These are phyloP conservation scores for Anthophora plumipes DNA, from an alignment of 2,888 invertebrate genomes.

Conservation along the genomic window DNA sequence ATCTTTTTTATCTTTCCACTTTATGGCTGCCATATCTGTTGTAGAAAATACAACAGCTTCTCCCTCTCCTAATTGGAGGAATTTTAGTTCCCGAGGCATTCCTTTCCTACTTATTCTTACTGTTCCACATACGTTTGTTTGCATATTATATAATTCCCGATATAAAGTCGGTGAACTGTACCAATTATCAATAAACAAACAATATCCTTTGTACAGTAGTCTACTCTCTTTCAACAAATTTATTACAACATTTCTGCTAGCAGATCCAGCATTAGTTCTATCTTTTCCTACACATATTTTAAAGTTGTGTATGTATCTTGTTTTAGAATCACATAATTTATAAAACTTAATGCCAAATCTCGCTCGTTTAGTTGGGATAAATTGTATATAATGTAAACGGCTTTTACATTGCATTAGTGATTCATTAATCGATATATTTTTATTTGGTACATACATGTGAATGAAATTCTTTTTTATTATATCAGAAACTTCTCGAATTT, in stretches of 20 bases:
- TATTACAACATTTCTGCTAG: slow-evolving; percentile 51
- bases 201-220: too few relatives aligned
- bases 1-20: slow-evolving; percentile 14
- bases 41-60: slow-evolving; percentile 24
- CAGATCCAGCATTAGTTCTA: slow-evolving; percentile 47
- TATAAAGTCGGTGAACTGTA: too few relatives aligned
- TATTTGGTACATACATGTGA: slow-evolving; percentile 55
- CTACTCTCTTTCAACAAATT: slow-evolving; percentile 53
- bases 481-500: slow-evolving; percentile 61
- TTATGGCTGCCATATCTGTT: slow-evolving; percentile 12
- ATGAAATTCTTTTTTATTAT: slow-evolving; percentile 58
- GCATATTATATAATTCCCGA: too few relatives aligned
- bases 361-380: slow-evolving; percentile 71
- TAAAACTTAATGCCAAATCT: slow-evolving; percentile 72
- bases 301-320: too few relatives aligned
- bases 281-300: slow-evolving; percentile 62
- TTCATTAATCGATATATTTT: slow-evolving; percentile 65
- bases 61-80: slow-evolving; percentile 10
- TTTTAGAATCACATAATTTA: slow-evolving; percentile 74
- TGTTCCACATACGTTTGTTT: too few relatives aligned
- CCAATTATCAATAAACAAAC: too few relatives aligned
- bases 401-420: slow-evolving; percentile 71
- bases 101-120: too few relatives aligned
- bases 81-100: slow-evolving; percentile 23
- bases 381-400: slow-evolving; percentile 71